These are phyloP conservation scores for Atherinomorus stipes DNA, from an alignment of 2,113 vertebrate species.

Conservation along the genomic window DNA sequence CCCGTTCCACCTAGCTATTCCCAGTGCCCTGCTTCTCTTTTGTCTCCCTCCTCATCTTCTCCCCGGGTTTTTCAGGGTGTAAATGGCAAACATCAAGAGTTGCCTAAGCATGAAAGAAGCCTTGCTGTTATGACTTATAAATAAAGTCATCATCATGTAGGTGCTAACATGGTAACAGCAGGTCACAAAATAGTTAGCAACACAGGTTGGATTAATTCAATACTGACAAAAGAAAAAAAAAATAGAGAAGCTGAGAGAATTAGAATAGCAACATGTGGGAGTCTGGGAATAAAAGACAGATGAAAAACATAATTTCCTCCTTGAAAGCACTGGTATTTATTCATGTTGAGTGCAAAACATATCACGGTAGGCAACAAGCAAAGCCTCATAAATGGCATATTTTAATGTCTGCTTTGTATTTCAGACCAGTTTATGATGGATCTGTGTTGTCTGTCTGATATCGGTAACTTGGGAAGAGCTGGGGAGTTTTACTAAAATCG, in stretches of 20 bases:
- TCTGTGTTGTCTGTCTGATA: background rate
- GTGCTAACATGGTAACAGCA: constrained; percentile 59
- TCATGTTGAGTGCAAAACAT: constrained; percentile 8
- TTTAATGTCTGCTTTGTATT: constrained; percentile 15
- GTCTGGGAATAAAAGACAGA: background rate
- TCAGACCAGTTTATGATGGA: constrained; percentile 5
- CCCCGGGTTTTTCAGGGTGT: constrained; percentile 54
- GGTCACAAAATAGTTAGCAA: constrained; percentile 57
- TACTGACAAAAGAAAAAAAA: background rate
- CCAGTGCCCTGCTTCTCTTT: constrained; percentile 14
- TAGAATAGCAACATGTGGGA: constrained; percentile 15
- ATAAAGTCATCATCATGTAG: constrained; percentile 55
- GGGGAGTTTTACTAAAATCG: constrained; percentile 1
- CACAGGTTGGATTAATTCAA: constrained; percentile 32
- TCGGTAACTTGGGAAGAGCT: background rate
- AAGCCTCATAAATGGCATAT: background rate
- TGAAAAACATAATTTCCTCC: constrained; percentile 2
- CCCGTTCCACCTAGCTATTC: constrained; percentile 38
- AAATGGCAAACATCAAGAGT: constrained; percentile 62
- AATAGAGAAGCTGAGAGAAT: constrained; percentile 5
- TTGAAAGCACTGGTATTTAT: constrained; percentile 20
- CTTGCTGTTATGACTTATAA: constrained; percentile 55
- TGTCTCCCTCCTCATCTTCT: constrained; percentile 28
- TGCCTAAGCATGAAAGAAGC: constrained; percentile 62
- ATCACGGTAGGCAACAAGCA: background rate